phyloP scores from a whole-genome alignment of 2,888 invertebrate genomes.

The Hemicrepidius hirtus region DNA sequence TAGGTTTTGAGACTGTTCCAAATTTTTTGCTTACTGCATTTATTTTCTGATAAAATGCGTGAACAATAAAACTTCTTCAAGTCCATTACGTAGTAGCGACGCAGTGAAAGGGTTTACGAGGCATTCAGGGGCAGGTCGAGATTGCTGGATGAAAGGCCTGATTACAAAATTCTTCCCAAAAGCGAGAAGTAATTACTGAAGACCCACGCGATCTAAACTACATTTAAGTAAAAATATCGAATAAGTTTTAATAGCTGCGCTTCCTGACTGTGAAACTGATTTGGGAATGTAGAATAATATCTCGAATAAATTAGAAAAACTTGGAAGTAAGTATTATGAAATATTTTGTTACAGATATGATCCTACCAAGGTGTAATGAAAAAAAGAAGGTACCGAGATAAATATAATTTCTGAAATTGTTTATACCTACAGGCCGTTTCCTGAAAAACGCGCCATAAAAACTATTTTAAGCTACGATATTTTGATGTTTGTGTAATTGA shows the following conservation, averaged over 20 bases:
- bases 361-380: too few relatives aligned
- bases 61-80: conserved; percentile 43
- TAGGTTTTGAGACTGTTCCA: neutral
- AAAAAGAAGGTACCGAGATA: too few relatives aligned
- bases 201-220: conserved; percentile 24
- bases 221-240: conserved; percentile 22
- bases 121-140: conserved; percentile 59
- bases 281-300: too few relatives aligned
- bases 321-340: too few relatives aligned
- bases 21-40: conserved; percentile 17
- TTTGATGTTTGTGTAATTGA: too few relatives aligned
- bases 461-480: too few relatives aligned
- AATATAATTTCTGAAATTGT: too few relatives aligned
- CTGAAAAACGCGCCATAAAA: too few relatives aligned
- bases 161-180: conserved; percentile 67
- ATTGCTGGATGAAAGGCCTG: conserved; percentile 63
- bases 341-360: too few relatives aligned
- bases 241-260: neutral
- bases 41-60: conserved; percentile 15
- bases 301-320: too few relatives aligned
- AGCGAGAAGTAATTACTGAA: conserved; percentile 62
- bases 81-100: conserved; percentile 34
- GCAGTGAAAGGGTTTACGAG: conserved; percentile 63
- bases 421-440: too few relatives aligned
- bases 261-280: too few relatives aligned